Evolutionary conservation across 2,797 vertebrate genomes (phyloP), one percentile per base, ranked within the genome.

Genomic region (Pitangus sulphuratus): DNA sequence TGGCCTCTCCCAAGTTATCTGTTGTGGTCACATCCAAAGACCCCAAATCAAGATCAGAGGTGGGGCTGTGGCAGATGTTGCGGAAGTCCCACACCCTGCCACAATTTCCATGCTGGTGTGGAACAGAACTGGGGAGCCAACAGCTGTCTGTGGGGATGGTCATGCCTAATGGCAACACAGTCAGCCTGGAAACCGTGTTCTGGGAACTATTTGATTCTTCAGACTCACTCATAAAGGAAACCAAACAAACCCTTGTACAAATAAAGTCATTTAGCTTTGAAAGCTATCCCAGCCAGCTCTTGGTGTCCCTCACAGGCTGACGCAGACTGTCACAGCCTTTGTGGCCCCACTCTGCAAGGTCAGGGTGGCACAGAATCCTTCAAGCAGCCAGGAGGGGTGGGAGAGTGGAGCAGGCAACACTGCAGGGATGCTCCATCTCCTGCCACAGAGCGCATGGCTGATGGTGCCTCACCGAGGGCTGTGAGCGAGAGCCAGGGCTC

Each of bases 301-400:
- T 0, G 0, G 13, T 51, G 12, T 71, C 65, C 30, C 48, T 48
- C 28, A 18, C 0, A 0, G 45, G 33, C 61, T 81, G 69, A 75
- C 0, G 0, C 25, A 51, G 48, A 48, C 40, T 4, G 1, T 48
- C 8, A 6, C 39, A 20, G 5, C 48, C 48, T 78, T 56, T 31
- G 44, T 28, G 13, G 15, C 18, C 65, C 42, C 1, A 2, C 19
- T 86, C 6, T 10, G 2, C 24, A 4, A 0, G 1, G 9, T 13
- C 17, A 84, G 25, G 25, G 65, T 71, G 37, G 44, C 57, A 33
- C 51, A 65, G 58, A n/a, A 7, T 47, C 31, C 50, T 45, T 13
- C 0, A 0, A 69, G 47, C 1, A 3, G 51, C 47, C 37, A 33
- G 64, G 20, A 62, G 19, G 26, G 47, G 16, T 44, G n/a, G 66